Percentiles rank a stretch among this genome's conserved stretches.
These are phyloP conservation scores for Rhinoraja longicauda DNA, from an alignment of 2,797 vertebrate genomes.

Conservation along the genomic window DNA sequence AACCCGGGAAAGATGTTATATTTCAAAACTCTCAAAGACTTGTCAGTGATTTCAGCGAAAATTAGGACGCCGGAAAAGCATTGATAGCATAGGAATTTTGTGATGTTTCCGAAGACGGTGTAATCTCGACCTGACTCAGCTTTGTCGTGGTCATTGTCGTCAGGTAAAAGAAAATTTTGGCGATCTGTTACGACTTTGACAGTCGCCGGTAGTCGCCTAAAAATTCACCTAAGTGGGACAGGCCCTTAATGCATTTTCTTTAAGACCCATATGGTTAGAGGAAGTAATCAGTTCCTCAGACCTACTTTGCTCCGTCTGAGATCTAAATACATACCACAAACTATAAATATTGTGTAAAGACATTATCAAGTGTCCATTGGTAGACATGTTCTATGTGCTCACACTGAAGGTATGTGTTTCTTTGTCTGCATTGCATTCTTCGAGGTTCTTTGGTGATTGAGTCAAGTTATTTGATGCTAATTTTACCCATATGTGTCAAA, in stretches of 20 bases:
- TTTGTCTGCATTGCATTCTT: not conserved
- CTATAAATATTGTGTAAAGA: not conserved
- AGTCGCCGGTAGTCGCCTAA: no score
- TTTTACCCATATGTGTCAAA: not conserved
- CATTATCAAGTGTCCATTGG: not conserved
- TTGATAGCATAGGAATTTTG: no score
- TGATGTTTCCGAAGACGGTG: no score
- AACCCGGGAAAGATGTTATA: no score
- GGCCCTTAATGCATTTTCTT: not conserved
- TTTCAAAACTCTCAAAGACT: no score
- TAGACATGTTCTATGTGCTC: not conserved
- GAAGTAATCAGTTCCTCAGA: not conserved
- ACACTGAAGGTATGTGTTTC: not conserved
- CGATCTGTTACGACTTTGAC: no score
- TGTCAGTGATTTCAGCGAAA: no score
- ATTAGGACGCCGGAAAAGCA: no score
- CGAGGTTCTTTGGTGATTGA: not conserved
- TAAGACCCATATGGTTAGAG: not conserved
- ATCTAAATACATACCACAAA: not conserved
- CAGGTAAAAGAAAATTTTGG: no score
- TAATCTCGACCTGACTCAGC: no score
- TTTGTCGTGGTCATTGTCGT: no score
- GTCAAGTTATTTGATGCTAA: not conserved
- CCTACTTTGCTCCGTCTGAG: not conserved
- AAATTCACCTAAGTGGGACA: no score